Conservation (phyloP, 2,888 invertebrate species). For the Cyclophora punctaria region DNA sequence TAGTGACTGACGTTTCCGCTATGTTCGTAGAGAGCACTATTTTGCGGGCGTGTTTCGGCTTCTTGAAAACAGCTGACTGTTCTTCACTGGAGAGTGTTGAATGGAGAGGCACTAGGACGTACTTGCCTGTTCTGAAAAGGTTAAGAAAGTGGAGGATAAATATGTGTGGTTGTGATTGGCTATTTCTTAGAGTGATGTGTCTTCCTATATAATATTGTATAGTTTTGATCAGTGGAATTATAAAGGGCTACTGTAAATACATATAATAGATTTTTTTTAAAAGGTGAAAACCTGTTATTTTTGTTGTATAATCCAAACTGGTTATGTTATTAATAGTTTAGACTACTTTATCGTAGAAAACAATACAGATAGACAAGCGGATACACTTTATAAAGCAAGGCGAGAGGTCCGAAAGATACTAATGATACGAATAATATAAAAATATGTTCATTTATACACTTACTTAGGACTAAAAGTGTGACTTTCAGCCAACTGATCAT, state of each 20-base stretch:
- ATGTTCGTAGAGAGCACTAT: constrained; percentile 94
- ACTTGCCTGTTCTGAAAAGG: constrained; percentile 74
- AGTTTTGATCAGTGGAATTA: no score
- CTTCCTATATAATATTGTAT: neutral
- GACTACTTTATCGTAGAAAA: no score
- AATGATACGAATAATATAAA: no score
- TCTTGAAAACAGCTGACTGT: constrained; percentile 83
- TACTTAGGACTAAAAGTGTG: constrained; percentile 77
- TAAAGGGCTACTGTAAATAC: neutral
- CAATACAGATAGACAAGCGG: no score
- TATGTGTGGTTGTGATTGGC: neutral
- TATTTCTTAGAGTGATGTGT: neutral
- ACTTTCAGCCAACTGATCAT: constrained; percentile 80
- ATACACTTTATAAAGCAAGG: no score
- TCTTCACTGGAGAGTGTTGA: constrained; percentile 90
- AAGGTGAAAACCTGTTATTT: neutral
- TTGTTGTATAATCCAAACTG: neutral
- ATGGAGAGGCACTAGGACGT: constrained; percentile 87
- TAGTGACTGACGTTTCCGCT: constrained; percentile 96
- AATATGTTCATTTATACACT: constrained; percentile 16
- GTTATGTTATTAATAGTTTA: no score
- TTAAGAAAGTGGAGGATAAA: neutral
- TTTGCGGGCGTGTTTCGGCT: constrained; percentile 85
- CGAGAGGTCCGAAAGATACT: no score
- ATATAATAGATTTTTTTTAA: neutral